Evolutionary conservation across 2,113 vertebrate species (phyloP).

Genomic region (Indicator indicator): DNA sequence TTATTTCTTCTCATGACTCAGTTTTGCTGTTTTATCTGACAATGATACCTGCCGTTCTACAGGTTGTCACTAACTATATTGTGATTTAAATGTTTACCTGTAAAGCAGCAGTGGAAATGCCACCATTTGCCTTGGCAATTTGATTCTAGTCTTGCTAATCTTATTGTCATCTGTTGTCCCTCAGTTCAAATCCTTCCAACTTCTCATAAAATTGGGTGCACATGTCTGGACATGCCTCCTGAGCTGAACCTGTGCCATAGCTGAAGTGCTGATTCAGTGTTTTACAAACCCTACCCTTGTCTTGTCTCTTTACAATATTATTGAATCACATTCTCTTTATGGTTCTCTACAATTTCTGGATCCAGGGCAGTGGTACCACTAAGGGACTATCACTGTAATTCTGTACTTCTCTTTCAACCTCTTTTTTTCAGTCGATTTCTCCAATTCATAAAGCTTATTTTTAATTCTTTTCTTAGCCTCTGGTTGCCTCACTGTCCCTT

Average conservation of each 20-base stretch:
- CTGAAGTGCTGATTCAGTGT: not conserved
- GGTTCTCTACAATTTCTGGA: not conserved
- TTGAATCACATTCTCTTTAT: not conserved
- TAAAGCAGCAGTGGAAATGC: not conserved
- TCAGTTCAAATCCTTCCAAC: not conserved
- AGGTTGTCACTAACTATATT: slow-evolving; percentile 5
- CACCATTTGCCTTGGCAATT: not conserved
- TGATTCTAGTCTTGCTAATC: not conserved
- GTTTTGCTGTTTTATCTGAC: slow-evolving; percentile 32
- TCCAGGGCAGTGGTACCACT: not conserved
- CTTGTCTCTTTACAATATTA: not conserved
- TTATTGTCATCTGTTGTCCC: not conserved
- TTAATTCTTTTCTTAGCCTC: not conserved
- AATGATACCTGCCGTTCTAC: not conserved
- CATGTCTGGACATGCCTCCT: fast-evolving
- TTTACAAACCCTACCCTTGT: not conserved
- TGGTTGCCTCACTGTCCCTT: fast-evolving
- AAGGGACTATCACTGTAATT: not conserved
- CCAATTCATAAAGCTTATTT: not conserved
- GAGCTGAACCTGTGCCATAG: not conserved
- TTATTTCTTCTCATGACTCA: slow-evolving; percentile 33
- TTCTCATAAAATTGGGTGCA: not conserved
- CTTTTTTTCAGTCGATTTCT: not conserved
- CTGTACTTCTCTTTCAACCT: not conserved
- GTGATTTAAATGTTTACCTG: slow-evolving; percentile 25